Evolutionary conservation across 2,113 vertebrate species (phyloP).

Genomic region (Callipepla californica): DNA sequence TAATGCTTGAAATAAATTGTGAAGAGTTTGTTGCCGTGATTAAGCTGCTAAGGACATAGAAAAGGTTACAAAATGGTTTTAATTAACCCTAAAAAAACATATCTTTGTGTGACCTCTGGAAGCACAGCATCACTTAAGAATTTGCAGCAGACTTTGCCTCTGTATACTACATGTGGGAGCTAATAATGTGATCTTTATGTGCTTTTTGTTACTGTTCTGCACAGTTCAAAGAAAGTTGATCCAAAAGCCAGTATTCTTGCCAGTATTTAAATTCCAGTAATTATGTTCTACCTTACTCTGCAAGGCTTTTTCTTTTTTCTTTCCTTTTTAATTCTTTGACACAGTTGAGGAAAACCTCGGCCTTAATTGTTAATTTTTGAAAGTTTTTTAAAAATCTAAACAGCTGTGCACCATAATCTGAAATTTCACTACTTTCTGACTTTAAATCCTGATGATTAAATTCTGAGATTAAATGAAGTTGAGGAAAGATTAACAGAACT

Average conservation of each 20-base stretch:
- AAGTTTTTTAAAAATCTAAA: background rate
- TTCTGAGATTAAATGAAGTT: background rate
- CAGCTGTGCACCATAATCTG: background rate
- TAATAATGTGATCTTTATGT: background rate
- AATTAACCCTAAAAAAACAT: background rate
- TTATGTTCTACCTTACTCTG: background rate
- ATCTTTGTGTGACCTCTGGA: background rate
- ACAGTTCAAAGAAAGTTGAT: background rate
- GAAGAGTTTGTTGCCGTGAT: background rate
- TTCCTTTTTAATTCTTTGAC: background rate
- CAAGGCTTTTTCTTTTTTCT: background rate
- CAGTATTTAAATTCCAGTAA: background rate
- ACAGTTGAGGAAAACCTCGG: background rate
- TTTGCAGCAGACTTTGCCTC: background rate
- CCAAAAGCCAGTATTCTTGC: background rate
- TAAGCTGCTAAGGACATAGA: background rate
- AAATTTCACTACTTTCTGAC: background rate
- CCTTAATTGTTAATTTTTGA: background rate
- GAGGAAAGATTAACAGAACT: background rate
- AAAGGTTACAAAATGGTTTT: background rate
- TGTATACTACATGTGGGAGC: background rate
- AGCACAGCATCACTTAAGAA: background rate
- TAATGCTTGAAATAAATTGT: background rate
- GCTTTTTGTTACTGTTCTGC: background rate
- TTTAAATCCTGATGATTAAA: background rate